Evolutionary conservation across 2,113 vertebrate genomes (phyloP).

Genomic region (Nerophis lumbriciformis): DNA sequence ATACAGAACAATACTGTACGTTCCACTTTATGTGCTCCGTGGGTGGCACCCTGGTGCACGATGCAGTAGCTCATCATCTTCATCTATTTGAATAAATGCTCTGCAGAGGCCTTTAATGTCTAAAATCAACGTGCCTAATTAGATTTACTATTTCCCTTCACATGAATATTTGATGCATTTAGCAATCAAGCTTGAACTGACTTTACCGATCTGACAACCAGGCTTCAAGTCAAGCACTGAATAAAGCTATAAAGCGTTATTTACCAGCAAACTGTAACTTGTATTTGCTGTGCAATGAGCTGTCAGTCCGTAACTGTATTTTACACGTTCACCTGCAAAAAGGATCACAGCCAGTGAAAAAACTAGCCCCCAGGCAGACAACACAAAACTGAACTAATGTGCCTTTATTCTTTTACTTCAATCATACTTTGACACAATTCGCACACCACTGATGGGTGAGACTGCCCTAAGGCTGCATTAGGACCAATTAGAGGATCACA

Average conservation of each 20-base stretch:
- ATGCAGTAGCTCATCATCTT: not conserved
- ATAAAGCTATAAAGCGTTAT: not conserved
- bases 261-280: not conserved
- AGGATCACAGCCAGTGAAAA: no score
- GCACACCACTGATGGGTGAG: not conserved
- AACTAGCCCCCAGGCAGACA: no score
- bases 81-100: constrained; percentile 13
- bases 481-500: not conserved
- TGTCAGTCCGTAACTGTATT: no score
- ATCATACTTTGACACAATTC: not conserved
- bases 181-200: not conserved
- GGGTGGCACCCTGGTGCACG: not conserved
- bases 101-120: constrained; percentile 4
- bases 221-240: not conserved
- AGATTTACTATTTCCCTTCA: constrained; percentile 14
- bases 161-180: constrained; percentile 11
- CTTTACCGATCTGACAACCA: not conserved
- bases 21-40: no score
- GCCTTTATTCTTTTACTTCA: no score
- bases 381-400: no score
- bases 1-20: no score
- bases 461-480: not conserved
- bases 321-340: no score
- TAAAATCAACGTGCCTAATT: constrained; percentile 6
- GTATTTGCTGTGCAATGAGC: not conserved